A percentile compares a stretch with the other conserved stretches of the same genome.
Conservation (phyloP, 2,888 invertebrate species). For the Ophion obscuratus region DNA sequence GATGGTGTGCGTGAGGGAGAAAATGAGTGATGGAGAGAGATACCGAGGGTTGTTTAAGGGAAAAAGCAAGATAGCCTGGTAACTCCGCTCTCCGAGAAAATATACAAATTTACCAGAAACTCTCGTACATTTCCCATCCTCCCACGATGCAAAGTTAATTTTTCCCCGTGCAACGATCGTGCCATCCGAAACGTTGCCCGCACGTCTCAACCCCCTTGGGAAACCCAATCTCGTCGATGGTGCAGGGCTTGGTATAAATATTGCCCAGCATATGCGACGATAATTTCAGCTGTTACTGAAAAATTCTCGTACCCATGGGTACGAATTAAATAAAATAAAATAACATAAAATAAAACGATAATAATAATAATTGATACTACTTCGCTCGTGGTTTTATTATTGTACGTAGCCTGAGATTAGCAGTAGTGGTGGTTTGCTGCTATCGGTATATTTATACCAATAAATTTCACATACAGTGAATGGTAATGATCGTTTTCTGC, state of each 20-base stretch:
- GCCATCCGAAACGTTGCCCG: conserved; percentile 10
- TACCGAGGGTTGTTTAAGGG: not conserved
- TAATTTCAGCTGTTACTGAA: conserved; percentile 28
- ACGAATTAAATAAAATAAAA: too few species aligned
- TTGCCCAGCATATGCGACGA: conserved; percentile 11
- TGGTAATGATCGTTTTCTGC: too few species aligned
- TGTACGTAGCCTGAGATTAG: too few species aligned
- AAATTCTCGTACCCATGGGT: conserved; percentile 20
- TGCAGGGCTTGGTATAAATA: conserved; percentile 18
- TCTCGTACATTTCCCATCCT: conserved; percentile 12
- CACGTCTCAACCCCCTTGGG: not conserved
- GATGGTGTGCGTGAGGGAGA: conserved; percentile 8
- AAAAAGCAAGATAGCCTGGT: conserved; percentile 15
- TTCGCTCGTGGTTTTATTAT: too few species aligned
- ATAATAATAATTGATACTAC: too few species aligned
- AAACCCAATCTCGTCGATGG: conserved; percentile 56
- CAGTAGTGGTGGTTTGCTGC: too few species aligned
- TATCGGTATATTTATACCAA: too few species aligned
- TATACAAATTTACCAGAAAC: conserved; percentile 57
- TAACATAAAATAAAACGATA: too few species aligned
- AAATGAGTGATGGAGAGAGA: not conserved
- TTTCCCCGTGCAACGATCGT: conserved; percentile 40
- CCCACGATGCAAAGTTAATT: conserved; percentile 56
- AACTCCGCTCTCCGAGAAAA: conserved; percentile 53
- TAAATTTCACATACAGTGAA: too few species aligned